phyloP scores from a whole-genome alignment of 2,888 invertebrate species.

The Galeopsomyia nigrocyanea region DNA sequence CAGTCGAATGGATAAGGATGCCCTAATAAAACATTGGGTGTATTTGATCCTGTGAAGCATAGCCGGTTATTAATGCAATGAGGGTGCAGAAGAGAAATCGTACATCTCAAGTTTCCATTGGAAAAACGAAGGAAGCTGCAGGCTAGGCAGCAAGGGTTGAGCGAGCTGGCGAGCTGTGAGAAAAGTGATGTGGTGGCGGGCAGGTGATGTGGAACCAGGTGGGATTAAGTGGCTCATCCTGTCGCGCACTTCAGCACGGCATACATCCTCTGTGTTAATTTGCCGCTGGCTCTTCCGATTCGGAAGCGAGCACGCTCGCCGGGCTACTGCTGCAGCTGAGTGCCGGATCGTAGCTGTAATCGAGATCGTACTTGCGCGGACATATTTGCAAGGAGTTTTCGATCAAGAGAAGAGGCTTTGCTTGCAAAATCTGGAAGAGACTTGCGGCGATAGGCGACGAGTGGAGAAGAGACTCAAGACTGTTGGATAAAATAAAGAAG shows the following conservation, averaged over 20 bases:
- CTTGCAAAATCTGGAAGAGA: constrained; percentile 22
- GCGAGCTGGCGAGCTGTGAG: constrained; percentile 7
- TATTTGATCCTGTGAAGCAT: too few species aligned
- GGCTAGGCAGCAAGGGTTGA: neutral
- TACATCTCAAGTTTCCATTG: too few species aligned
- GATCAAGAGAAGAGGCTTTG: constrained; percentile 15
- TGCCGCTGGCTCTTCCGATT: constrained; percentile 51
- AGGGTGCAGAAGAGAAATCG: too few species aligned
- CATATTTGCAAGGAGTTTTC: neutral
- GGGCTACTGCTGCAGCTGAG: neutral
- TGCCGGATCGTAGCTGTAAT: too few species aligned
- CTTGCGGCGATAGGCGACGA: neutral
- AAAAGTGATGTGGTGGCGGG: constrained; percentile 26
- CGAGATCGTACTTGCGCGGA: neutral
- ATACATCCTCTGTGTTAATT: constrained; percentile 5
- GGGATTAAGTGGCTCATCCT: constrained; percentile 48
- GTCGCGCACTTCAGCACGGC: constrained; percentile 13
- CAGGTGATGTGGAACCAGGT: constrained; percentile 49
- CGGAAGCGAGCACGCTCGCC: constrained; percentile 2
- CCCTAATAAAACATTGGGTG: too few species aligned
- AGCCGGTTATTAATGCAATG: too few species aligned
- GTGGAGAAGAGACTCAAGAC: constrained; percentile 1
- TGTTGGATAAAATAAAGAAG: constrained; percentile 16
- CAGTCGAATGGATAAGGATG: too few species aligned
- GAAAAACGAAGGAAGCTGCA: too few species aligned